Percentiles rank a stretch among this genome's conserved stretches.
These are phyloP conservation scores for Rhadina sibilatrix DNA, from an alignment of 2,113 vertebrate genomes.

Conservation along the genomic window DNA sequence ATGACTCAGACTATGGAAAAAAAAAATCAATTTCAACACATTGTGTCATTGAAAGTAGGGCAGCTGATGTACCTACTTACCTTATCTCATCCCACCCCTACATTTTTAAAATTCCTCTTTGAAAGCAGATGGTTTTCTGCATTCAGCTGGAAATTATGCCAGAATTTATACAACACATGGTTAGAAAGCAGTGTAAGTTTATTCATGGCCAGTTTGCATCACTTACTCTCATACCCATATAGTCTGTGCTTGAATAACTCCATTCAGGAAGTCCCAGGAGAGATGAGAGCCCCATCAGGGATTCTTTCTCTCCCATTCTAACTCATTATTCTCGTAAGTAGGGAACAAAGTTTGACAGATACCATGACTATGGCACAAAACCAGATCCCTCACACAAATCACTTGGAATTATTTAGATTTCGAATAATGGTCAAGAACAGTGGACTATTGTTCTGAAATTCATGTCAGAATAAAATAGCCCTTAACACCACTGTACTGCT, in stretches of 20 bases:
- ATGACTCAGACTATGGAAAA: neutral
- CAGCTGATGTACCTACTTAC: neutral
- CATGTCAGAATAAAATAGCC: neutral
- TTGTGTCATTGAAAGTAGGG: neutral
- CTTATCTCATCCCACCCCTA: neutral
- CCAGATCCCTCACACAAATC: accelerated
- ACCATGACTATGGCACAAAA: neutral
- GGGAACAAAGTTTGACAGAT: neutral
- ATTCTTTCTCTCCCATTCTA: neutral
- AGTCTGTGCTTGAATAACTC: neutral
- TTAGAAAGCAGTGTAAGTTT: neutral
- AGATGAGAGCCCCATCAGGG: neutral
- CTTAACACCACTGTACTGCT: neutral
- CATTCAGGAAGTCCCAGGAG: neutral
- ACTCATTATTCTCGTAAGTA: neutral
- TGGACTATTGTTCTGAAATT: neutral
- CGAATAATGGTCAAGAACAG: neutral
- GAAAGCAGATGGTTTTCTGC: neutral
- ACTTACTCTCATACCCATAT: neutral
- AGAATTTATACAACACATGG: neutral
- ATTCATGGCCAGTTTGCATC: neutral
- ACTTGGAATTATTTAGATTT: neutral
- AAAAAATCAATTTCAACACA: neutral
- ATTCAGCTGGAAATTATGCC: neutral
- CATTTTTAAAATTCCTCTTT: neutral